Evolutionary conservation across 2,888 invertebrate genomes (phyloP), one percentile per base, ranked within the genome.

Genomic region (Vandiemenella viatica): DNA sequence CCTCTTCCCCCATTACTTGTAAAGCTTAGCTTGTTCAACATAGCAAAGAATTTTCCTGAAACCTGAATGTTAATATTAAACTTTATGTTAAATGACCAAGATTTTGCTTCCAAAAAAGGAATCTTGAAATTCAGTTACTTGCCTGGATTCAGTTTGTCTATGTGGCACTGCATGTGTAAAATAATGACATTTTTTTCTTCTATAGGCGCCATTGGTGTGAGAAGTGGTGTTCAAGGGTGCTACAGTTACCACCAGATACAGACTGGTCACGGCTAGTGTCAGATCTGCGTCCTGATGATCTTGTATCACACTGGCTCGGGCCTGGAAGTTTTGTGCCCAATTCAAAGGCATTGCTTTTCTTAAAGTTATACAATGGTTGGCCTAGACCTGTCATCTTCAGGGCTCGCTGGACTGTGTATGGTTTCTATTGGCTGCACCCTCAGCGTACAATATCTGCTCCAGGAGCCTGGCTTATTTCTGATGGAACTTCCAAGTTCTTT

Each of bases 341-440:
- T 51, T 67, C 70, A 20, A 66, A 73, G 50, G 75, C 79, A n/a
- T 60, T 82, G 19, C 69, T 75, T 59, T 81, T 77, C 65, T 67
- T 82, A 32, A 80, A 80, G 63, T 69, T 76, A 49, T 80, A 81
- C 62, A 73, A 79, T 54, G 74, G 75, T 43, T 77, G 74, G 70
- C 74, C 76, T 1, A 73, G 76, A 58, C 76, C 76, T 1, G 66
- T 77, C 18, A 67, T 67, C 37, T 76, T 81, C 57, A 68, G 79
- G 40, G 61, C 78, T 37, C 69, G 76, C 54, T 79, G 78, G 73
- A 76, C 74, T 4, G 75, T 79, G 1, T 81, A 73, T 59, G 80
- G 80, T 13, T 81, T 78, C 60, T 80, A 73, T 59, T 81, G 79
- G 79, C 71, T 75, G 53, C 77, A 79, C 65, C 77, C 77, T 8